Base-by-base conservation (phyloP, 2,797 vertebrate species). In the Crenuchus spilurus region DNA sequence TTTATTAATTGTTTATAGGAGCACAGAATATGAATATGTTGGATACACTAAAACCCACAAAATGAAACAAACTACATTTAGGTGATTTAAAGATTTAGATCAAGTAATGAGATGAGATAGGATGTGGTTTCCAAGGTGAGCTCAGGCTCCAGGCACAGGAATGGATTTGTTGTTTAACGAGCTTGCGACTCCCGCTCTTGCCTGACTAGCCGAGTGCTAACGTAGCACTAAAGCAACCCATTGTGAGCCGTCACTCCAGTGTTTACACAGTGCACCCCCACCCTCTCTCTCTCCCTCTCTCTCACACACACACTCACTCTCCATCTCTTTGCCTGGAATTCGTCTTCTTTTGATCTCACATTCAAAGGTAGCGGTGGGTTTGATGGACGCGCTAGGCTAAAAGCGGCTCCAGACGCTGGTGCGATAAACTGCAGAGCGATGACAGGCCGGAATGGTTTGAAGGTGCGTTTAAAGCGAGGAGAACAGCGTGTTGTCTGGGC, bases 271-370 rank as follows among this genome's bases (percentile, higher is more conserved):
- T 88, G 88, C 90, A 90, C 90, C 91, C 90, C 93, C 82, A 73
- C 69, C 74, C 46, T 37, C 89, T 85, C 42, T n/a, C 54, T 16
- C 51, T 58, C 46, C 44, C 65, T 63, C 63, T 18, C 18, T n/a
- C 2, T 11, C 22, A 35, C 70, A 37, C 26, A 35, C 13, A 10
- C 57, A 61, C 71, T 54, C 31, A 46, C 57, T 54, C 91, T 89
- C 92, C 89, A 90, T 91, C 91, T 91, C 91, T 92, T 64, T 70
- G 69, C 90, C 88, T 92, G 93, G 93, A 94, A 95, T 94, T 92
- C 91, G 92, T 94, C 92, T 92, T 90, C 93, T 93, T 96, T 94
- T 97, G 93, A 98, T 97, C 94, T 94, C 86, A 89, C 91, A 94
- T 94, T 95, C 93, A 95, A 94, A 96, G 92, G 92, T 93, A 93